Conservation (phyloP, 2,113 vertebrate species). For the Leuciscus idus region DNA sequence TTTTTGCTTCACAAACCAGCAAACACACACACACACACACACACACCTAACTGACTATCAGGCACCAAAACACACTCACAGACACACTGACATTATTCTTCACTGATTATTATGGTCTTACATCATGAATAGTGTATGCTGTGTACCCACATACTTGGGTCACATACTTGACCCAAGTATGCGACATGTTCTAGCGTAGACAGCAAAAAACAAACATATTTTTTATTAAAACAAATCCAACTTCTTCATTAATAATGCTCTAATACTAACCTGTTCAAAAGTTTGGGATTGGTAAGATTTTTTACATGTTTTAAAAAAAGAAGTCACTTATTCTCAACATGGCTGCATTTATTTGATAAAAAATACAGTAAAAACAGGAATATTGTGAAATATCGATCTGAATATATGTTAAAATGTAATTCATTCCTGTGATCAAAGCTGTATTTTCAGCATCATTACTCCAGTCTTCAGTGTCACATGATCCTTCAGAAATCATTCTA, state of each 20-base stretch:
- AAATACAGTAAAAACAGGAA: neutral
- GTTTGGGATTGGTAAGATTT: neutral
- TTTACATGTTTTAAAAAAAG: neutral
- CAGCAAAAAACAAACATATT: neutral
- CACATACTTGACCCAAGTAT: neutral
- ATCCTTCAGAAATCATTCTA: neutral
- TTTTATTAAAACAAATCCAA: neutral
- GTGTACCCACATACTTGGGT: no score
- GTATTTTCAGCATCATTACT: neutral
- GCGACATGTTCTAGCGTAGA: neutral
- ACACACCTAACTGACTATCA: slow-evolving; percentile 29
- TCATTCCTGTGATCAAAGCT: neutral
- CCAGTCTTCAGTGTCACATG: neutral
- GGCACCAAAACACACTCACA: slow-evolving; percentile 1
- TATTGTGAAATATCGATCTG: neutral
- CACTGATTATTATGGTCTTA: neutral
- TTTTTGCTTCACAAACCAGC: neutral
- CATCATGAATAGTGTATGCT: neutral
- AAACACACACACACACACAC: neutral
- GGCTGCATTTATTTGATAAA: neutral
- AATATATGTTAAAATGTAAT: neutral
- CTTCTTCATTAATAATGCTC: neutral
- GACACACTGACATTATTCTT: slow-evolving; percentile 16
- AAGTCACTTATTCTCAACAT: neutral
- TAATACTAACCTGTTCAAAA: neutral